A percentile compares a stretch with the other conserved stretches of the same genome.
These are phyloP conservation scores for Triplophysa bombifrons DNA, from an alignment of 2,797 vertebrate species.

Conservation along the genomic window DNA sequence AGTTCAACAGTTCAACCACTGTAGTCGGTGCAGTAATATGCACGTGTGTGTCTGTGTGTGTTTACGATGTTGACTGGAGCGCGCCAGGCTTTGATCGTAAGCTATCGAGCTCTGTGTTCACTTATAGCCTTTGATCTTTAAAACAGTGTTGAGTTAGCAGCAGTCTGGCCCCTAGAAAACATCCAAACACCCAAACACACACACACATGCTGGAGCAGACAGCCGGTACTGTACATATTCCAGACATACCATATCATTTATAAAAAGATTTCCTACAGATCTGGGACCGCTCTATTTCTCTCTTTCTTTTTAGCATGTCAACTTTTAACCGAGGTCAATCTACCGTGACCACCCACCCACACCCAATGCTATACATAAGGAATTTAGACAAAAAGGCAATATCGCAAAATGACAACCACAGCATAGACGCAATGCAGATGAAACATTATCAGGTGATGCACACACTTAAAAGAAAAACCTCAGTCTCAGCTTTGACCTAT, in stretches of 20 bases:
- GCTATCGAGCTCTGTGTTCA: conserved; percentile 33
- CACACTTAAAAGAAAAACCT: background rate
- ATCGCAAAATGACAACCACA: background rate
- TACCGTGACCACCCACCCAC: background rate
- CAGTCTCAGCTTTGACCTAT: conserved; percentile 18
- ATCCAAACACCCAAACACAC: background rate
- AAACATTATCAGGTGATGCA: background rate
- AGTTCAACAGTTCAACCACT: conserved; percentile 2
- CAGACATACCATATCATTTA: conserved; percentile 6
- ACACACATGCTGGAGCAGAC: conserved; percentile 14
- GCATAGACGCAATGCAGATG: background rate
- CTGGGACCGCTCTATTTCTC: background rate
- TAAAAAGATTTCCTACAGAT: conserved; percentile 17
- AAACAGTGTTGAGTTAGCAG: conserved; percentile 32
- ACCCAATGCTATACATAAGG: background rate
- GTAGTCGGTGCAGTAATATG: background rate
- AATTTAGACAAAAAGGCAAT: no score
- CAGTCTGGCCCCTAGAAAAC: conserved; percentile 8
- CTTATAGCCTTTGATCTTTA: conserved; percentile 44
- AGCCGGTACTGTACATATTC: conserved; percentile 2
- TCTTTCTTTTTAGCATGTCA: background rate
- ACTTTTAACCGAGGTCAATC: no score
- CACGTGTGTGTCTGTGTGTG: conserved; percentile 9
- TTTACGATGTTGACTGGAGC: conserved; percentile 24
- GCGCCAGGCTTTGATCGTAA: conserved; percentile 36